Evolutionary conservation across 2,797 vertebrate genomes (phyloP).

Genomic region (Micrastur ruficollis): DNA sequence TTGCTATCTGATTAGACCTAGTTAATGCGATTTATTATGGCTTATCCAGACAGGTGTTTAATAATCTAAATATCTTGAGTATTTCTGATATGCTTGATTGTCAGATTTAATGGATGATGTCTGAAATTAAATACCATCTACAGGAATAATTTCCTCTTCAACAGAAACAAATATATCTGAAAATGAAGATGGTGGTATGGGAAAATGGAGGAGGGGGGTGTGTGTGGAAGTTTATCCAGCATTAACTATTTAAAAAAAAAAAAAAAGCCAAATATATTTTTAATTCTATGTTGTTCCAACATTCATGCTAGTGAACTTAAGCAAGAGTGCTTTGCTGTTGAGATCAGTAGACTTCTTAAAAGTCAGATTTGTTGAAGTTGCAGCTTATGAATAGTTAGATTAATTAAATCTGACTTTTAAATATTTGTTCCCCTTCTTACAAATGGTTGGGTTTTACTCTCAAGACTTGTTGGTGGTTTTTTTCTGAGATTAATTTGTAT

Average conservation of each 20-base stretch:
- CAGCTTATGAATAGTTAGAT: not conserved
- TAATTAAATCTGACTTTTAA: not conserved
- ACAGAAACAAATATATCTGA: not conserved
- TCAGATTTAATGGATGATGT: not conserved
- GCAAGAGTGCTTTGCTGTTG: not conserved
- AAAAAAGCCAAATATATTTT: not conserved
- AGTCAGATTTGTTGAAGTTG: not conserved
- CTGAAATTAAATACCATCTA: not conserved
- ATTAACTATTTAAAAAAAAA: not conserved
- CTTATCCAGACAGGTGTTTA: not conserved
- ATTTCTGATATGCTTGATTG: not conserved
- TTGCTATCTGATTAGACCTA: not conserved
- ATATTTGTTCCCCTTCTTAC: not conserved
- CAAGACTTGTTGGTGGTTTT: not conserved
- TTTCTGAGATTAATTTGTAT: not conserved
- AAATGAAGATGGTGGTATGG: not conserved
- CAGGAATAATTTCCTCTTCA: not conserved
- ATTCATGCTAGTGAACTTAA: not conserved
- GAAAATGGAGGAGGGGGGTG: not conserved
- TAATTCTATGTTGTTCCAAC: not conserved
- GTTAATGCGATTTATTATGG: not conserved
- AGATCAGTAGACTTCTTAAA: not conserved
- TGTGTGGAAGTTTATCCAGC: not conserved
- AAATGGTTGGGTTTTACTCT: not conserved
- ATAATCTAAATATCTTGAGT: not conserved